A percentile compares a stretch with the other conserved stretches of the same genome.
phyloP scores from a whole-genome alignment of 2,113 vertebrate species.

The Hirundichthys speculiger region DNA sequence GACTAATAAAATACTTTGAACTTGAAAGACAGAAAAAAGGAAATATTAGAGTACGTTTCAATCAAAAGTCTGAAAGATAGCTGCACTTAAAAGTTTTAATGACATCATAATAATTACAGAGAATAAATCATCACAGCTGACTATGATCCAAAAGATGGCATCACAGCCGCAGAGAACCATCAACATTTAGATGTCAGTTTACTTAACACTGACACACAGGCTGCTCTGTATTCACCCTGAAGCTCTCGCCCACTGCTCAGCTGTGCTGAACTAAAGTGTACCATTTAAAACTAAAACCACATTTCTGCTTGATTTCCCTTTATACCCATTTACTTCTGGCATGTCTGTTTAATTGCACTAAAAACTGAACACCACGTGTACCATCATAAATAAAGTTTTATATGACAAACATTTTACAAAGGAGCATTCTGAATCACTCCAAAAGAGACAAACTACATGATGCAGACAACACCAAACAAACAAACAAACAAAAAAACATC shows the following conservation, averaged over 20 bases:
- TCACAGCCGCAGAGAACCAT: not conserved
- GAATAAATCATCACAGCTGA: not conserved
- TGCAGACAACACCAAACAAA: no score
- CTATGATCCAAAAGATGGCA: no score
- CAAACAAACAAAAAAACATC: no score
- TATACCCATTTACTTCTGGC: no score
- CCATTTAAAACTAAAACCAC: not conserved
- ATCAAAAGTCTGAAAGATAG: not conserved
- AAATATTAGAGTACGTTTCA: not conserved
- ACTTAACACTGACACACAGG: not conserved
- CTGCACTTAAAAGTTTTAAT: slow-evolving; percentile 35
- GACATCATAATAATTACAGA: slow-evolving; percentile 4
- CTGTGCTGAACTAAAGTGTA: not conserved
- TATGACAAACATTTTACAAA: slow-evolving; percentile 28
- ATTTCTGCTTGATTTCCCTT: no score
- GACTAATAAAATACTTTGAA: not conserved
- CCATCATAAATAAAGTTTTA: not conserved
- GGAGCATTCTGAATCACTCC: not conserved
- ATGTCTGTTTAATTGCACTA: not conserved
- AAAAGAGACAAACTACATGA: no score
- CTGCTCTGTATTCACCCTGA: not conserved
- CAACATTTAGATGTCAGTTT: slow-evolving; percentile 10
- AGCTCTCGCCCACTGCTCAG: not conserved
- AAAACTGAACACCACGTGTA: not conserved
- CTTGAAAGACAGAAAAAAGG: not conserved